Evolutionary conservation across 2,113 vertebrate species (phyloP).

Genomic region (Naja naja): DNA sequence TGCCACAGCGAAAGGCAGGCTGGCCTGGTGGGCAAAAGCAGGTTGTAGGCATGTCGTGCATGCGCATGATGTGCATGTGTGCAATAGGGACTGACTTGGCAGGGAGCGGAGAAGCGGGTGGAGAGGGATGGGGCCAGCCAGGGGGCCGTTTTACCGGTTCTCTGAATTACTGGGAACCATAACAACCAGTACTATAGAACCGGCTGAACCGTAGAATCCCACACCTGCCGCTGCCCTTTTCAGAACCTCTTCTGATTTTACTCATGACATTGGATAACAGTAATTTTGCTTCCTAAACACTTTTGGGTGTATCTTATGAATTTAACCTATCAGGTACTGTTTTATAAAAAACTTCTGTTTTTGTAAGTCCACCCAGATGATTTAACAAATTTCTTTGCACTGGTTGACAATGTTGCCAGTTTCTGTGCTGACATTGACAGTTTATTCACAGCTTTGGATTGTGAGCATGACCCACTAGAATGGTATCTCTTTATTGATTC

Average conservation of each 20-base stretch:
- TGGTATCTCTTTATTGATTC: background rate
- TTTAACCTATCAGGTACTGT: background rate
- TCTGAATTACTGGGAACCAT: no score
- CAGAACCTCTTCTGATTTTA: background rate
- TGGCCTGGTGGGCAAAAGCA: no score
- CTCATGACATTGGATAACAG: background rate
- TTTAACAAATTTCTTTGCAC: background rate
- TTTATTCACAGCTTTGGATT: background rate
- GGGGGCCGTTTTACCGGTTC: no score
- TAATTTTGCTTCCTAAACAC: background rate
- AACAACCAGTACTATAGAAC: no score
- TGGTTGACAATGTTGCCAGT: background rate
- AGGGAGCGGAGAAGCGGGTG: no score
- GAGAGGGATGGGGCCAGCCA: no score
- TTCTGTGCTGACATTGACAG: background rate
- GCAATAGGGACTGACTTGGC: no score
- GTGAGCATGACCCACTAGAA: background rate
- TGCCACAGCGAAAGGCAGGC: no score
- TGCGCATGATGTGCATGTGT: no score
- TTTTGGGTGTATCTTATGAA: background rate
- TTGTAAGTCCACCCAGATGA: background rate
- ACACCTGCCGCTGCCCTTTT: background rate
- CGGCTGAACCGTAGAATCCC: no score
- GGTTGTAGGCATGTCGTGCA: no score
- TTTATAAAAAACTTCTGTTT: background rate